phyloP scores from a whole-genome alignment of 2,797 vertebrate species.

The Geotria australis region DNA sequence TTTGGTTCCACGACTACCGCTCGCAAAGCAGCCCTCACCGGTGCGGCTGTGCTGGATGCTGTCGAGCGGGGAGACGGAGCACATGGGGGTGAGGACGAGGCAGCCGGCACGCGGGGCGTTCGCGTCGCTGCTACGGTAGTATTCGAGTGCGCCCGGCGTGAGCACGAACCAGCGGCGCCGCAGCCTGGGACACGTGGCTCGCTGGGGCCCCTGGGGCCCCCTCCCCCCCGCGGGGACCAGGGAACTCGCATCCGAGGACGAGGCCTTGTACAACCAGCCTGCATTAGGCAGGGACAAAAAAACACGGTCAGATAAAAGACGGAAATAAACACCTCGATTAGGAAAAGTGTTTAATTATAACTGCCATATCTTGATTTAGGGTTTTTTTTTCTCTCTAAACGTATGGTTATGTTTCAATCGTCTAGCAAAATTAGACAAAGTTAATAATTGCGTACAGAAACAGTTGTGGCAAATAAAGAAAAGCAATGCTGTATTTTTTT shows the following conservation, averaged over 20 bases:
- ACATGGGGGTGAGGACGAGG: slow-evolving; percentile 70
- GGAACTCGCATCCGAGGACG: too few relatives aligned
- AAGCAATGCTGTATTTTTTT: too few relatives aligned
- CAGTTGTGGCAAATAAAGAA: too few relatives aligned
- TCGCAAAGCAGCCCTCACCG: slow-evolving; percentile 13
- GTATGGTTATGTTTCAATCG: too few relatives aligned
- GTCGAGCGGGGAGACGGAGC: slow-evolving; percentile 64
- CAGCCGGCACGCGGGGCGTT: slow-evolving; percentile 40
- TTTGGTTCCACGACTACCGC: too few relatives aligned
- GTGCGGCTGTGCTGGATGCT: slow-evolving; percentile 69
- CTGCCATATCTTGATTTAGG: too few relatives aligned
- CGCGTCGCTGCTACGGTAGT: slow-evolving; percentile 44
- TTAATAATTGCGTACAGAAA: too few relatives aligned
- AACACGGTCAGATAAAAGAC: neutral
- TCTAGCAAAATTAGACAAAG: too few relatives aligned
- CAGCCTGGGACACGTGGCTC: slow-evolving; percentile 46
- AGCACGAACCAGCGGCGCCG: slow-evolving; percentile 82
- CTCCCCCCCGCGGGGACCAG: slow-evolving; percentile 2
- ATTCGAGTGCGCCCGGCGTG: slow-evolving; percentile 60
- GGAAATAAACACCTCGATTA: neutral
- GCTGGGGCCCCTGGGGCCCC: slow-evolving; percentile 22
- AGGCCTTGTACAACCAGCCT: slow-evolving; percentile 47
- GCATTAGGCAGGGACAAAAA: neutral
- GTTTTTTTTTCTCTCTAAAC: too few relatives aligned
- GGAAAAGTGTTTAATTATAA: too few relatives aligned